Percentiles rank a stretch among this genome's conserved stretches.
Conservation (phyloP, 2,797 vertebrate genomes). For the Lutjanus argentimaculatus region DNA sequence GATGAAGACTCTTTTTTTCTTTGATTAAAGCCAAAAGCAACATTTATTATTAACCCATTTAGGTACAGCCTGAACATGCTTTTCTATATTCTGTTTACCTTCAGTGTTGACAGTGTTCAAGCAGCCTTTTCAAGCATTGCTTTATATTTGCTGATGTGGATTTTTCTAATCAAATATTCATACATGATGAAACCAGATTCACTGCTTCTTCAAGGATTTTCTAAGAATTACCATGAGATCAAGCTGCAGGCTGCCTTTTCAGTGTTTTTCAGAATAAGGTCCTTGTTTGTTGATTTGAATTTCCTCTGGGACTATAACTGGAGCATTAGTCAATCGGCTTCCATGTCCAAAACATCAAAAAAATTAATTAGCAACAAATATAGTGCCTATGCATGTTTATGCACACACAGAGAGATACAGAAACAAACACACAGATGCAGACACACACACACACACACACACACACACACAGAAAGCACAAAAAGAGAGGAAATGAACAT, state of each 20-base stretch:
- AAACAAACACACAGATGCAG: not conserved
- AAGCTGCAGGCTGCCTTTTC: conserved; percentile 30
- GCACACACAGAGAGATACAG: not conserved
- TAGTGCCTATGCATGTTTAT: conserved; percentile 17
- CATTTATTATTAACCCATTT: conserved; percentile 10
- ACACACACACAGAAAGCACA: not conserved
- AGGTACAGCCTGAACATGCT: not conserved
- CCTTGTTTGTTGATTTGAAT: conserved; percentile 46
- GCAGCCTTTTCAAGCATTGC: not conserved
- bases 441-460: not conserved
- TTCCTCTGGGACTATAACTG: conserved; percentile 34
- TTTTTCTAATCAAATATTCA: conserved; percentile 42
- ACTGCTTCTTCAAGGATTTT: conserved; percentile 33
- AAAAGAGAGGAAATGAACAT: conserved; percentile 19
- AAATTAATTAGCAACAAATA: conserved; percentile 53
- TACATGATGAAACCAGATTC: conserved; percentile 23
- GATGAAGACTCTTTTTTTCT: not conserved
- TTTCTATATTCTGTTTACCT: conserved; percentile 5
- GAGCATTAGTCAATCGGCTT: conserved; percentile 52
- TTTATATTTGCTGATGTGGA: conserved; percentile 23
- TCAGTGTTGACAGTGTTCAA: not conserved
- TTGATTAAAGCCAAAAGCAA: conserved; percentile 3
- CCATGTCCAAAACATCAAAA: conserved; percentile 37
- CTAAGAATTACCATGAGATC: conserved; percentile 29
- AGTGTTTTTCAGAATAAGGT: conserved; percentile 26